Evolutionary conservation across 2,797 vertebrate species (phyloP), one percentile per base, ranked within the genome.

Genomic region (Brachyrhaphis roseni): DNA sequence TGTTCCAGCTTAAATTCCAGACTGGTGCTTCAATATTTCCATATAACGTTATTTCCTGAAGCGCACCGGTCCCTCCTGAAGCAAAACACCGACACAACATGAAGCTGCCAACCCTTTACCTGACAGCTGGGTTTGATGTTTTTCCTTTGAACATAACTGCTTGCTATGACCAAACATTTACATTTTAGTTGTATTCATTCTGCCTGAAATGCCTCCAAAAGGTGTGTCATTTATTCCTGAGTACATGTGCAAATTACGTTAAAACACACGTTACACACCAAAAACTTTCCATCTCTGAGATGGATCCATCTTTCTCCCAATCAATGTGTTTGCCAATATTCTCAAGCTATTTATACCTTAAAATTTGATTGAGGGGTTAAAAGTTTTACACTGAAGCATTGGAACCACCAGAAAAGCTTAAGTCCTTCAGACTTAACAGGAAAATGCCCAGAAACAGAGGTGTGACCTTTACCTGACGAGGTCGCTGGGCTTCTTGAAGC

Each of bases 401-500:
- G 57, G 28, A 26, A 62, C 16, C 1, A 55, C 31, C 64, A 72
- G 18, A 20, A 26, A 34, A 15, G 12, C 55, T 39, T 8, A 23
- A 1, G 2, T 62, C 15, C 28, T 62, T 62, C 11, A 28, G 28
- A 62, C 13, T 20, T 26, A 10, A 18, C 36, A 41, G 5, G 31
- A 43, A 18, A 46, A 10, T 13, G 6, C 12, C 4, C 23, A 23
- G 10, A 53, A 45, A 20, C 20, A 36, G n/a, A 8, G 15, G 6
- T 0, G 18, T 8, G 45, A 20, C 8, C 13, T 93, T 94, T 94
- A 99, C 98, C 98, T 98, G 90, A 99, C 96, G 1, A 99, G 94
- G 92, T 99, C 98, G 6, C 98, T 99, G 89, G 98, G 98, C 86
- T 99, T 99, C 95, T 98, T 98, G 93, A 99, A 99, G 92, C 98